Percentiles rank a stretch among this genome's conserved stretches.
Evolutionary conservation across 2,888 invertebrate genomes (phyloP).

Genomic region (Apotomis turbidana): DNA sequence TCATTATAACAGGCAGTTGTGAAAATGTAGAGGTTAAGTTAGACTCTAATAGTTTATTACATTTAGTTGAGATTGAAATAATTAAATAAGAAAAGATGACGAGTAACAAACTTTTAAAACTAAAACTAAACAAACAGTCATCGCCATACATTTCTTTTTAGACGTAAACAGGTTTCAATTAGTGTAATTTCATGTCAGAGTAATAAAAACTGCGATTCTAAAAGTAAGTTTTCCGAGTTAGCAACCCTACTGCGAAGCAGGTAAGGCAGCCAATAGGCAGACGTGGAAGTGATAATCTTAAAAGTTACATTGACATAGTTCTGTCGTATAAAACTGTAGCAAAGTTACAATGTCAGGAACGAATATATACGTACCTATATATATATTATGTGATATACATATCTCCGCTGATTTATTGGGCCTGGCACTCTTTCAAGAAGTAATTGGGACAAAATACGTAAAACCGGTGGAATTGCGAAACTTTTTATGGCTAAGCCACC

Average conservation of each 20-base stretch:
- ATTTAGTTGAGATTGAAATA: too few relatives aligned
- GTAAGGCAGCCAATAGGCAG: constrained; percentile 65
- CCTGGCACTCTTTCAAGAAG: constrained; percentile 74
- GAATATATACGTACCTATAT: constrained; percentile 48
- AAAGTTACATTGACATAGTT: constrained; percentile 82
- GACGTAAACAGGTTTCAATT: constrained; percentile 24
- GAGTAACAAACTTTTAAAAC: constrained; percentile 6
- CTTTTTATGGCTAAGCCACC: constrained; percentile 57
- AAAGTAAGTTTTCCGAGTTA: constrained; percentile 23
- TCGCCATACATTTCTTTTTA: background rate
- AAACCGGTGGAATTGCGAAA: constrained; percentile 58
- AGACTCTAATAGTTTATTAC: too few relatives aligned
- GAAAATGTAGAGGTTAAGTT: too few relatives aligned
- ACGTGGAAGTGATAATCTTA: constrained; percentile 79
- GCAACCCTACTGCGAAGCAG: constrained; percentile 66
- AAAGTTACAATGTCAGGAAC: constrained; percentile 72
- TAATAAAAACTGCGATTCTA: constrained; percentile 17
- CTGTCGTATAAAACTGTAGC: constrained; percentile 72
- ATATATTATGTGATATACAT: constrained; percentile 49
- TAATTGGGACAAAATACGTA: constrained; percentile 73
- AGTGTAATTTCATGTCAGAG: constrained; percentile 14
- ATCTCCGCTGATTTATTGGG: constrained; percentile 68
- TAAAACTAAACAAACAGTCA: constrained; percentile 13
- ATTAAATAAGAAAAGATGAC: background rate
- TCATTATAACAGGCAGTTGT: too few relatives aligned